phyloP scores from a whole-genome alignment of 2,888 invertebrate genomes.

The Phortica okadai region DNA sequence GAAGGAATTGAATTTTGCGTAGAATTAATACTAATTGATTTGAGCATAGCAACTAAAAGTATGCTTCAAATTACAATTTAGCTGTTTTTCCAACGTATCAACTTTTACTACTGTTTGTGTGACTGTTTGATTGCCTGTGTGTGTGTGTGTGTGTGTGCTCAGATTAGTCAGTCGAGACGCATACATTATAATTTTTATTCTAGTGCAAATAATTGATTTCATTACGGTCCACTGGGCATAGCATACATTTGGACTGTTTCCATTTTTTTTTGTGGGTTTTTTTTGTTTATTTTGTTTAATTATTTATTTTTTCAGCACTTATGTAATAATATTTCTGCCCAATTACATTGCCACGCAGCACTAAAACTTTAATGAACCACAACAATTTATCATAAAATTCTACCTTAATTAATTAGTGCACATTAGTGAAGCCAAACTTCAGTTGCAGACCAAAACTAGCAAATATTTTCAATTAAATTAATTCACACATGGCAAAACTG shows the following conservation, averaged over 20 bases:
- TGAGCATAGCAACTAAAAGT: constrained; percentile 8
- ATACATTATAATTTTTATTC: neutral
- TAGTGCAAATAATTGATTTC: neutral
- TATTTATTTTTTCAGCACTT: neutral
- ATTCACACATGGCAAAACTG: neutral
- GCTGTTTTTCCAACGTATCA: neutral
- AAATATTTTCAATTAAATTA: constrained; percentile 21
- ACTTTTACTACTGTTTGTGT: too few species aligned
- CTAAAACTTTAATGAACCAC: neutral
- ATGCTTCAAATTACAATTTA: neutral
- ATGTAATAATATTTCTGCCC: neutral
- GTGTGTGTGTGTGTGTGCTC: neutral
- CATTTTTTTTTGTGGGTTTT: neutral
- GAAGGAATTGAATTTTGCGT: neutral
- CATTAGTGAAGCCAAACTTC: constrained; percentile 6
- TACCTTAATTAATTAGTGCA: constrained; percentile 20
- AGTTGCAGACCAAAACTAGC: neutral
- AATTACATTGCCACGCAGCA: neutral
- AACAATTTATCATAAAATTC: constrained; percentile 19
- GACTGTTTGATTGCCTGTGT: too few species aligned
- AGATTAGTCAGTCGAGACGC: neutral
- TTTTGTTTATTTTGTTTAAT: neutral
- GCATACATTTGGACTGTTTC: neutral
- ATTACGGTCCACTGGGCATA: neutral
- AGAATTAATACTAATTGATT: neutral